A percentile compares a stretch with the other conserved stretches of the same genome.
Evolutionary conservation across 2,888 invertebrate genomes (phyloP).

Genomic region (Cryptocephalus primarius): DNA sequence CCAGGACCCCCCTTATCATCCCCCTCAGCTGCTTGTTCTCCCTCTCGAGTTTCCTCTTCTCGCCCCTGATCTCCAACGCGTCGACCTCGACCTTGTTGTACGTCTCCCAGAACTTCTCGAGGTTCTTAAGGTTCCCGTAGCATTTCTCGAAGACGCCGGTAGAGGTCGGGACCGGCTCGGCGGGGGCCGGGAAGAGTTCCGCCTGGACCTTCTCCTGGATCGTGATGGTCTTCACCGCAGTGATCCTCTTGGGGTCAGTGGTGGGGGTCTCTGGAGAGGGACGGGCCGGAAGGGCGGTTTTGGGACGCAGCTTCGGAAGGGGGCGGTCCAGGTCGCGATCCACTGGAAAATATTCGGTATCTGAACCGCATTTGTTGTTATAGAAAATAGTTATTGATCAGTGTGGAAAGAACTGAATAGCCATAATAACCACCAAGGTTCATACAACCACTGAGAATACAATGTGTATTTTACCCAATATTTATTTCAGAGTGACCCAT

Average conservation of each 20-base stretch:
- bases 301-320: neutral
- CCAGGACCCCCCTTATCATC: slow-evolving; percentile 31
- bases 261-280: slow-evolving; percentile 1
- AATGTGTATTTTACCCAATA: no score
- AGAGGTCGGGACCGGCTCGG: neutral
- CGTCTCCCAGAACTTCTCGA: slow-evolving; percentile 44
- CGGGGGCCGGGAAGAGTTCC: neutral
- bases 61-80: slow-evolving; percentile 33
- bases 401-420: no score
- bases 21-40: slow-evolving; percentile 39
- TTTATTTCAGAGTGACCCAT: no score
- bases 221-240: slow-evolving; percentile 5
- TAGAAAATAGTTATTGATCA: no score
- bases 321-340: no score
- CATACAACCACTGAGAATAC: no score
- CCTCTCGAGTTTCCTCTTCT: slow-evolving; percentile 34
- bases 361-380: no score
- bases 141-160: slow-evolving; percentile 11
- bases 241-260: slow-evolving; percentile 2
- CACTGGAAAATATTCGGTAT: no score
- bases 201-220: slow-evolving; percentile 4
- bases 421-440: no score
- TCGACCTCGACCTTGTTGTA: slow-evolving; percentile 40
- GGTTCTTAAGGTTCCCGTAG: slow-evolving; percentile 21
- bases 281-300: neutral